Evolutionary conservation across 2,797 vertebrate genomes (phyloP).

Genomic region (Siniperca scherzeri): DNA sequence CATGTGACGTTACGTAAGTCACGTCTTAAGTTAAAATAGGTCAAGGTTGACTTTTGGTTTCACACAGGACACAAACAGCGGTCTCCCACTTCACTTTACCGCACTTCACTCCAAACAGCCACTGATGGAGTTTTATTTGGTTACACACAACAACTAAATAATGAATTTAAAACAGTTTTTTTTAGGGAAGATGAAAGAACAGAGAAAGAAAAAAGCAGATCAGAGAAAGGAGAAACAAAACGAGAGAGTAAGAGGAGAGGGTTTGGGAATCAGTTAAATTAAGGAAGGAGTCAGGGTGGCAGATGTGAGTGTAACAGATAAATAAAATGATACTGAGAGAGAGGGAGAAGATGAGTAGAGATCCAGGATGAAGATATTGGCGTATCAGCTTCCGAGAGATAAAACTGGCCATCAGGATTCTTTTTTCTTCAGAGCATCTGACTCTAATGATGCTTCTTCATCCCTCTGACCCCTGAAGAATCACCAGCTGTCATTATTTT

Average conservation of each 20-base stretch:
- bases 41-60: no score
- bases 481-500: conserved; percentile 14
- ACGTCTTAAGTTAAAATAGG: no score
- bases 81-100: neutral
- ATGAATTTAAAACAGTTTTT: neutral
- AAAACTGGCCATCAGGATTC: conserved; percentile 28
- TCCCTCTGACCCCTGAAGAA: conserved; percentile 16
- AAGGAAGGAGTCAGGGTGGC: conserved; percentile 6
- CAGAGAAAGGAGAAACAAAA: neutral
- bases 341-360: conserved; percentile 34
- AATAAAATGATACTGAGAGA: conserved; percentile 42
- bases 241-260: neutral
- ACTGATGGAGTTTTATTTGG: neutral
- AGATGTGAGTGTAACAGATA: conserved; percentile 41
- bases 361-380: conserved; percentile 44
- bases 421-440: conserved; percentile 7
- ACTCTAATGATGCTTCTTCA: neutral
- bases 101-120: neutral
- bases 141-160: neutral
- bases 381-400: conserved; percentile 42
- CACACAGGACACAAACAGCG: no score
- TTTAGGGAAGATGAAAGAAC: neutral
- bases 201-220: neutral
- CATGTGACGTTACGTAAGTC: no score
- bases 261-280: conserved; percentile 1